phyloP scores from a whole-genome alignment of 2,888 invertebrate species.

The Drosophila siamana region DNA sequence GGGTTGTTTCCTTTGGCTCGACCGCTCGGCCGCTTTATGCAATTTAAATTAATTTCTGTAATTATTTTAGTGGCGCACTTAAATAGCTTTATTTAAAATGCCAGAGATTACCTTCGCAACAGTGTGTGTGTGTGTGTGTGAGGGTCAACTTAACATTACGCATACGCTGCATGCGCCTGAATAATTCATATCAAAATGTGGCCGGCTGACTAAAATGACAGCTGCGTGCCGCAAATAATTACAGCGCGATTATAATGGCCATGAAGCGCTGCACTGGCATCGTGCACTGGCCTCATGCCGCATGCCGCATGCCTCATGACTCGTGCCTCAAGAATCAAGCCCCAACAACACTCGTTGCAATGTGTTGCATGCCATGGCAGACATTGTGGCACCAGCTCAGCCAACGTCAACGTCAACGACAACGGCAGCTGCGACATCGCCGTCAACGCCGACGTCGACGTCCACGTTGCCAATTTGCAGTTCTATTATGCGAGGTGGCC shows the following conservation, averaged over 20 bases:
- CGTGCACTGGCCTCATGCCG: slow-evolving; percentile 12
- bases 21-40: slow-evolving; percentile 57
- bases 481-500: slow-evolving; percentile 37
- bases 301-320: slow-evolving; percentile 5
- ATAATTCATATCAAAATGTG: slow-evolving; percentile 55
- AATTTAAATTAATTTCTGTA: slow-evolving; percentile 81
- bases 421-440: not conserved
- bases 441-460: slow-evolving; percentile 17
- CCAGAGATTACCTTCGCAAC: slow-evolving; percentile 14
- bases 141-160: slow-evolving; percentile 39
- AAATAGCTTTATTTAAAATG: slow-evolving; percentile 62
- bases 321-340: slow-evolving; percentile 1
- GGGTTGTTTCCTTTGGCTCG: slow-evolving; percentile 34
- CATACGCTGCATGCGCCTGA: slow-evolving; percentile 64
- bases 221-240: slow-evolving; percentile 78
- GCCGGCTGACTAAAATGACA: slow-evolving; percentile 62
- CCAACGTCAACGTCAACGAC: not conserved
- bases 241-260: slow-evolving; percentile 62
- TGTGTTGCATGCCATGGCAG: slow-evolving; percentile 69
- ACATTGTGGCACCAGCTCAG: slow-evolving; percentile 55
- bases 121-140: not conserved
- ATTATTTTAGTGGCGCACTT: slow-evolving; percentile 70
- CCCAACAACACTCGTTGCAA: slow-evolving; percentile 43
- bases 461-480: slow-evolving; percentile 38
- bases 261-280: slow-evolving; percentile 36